These are phyloP conservation scores for Podilymbus podiceps DNA, from an alignment of 2,113 vertebrate species.

Conservation along the genomic window DNA sequence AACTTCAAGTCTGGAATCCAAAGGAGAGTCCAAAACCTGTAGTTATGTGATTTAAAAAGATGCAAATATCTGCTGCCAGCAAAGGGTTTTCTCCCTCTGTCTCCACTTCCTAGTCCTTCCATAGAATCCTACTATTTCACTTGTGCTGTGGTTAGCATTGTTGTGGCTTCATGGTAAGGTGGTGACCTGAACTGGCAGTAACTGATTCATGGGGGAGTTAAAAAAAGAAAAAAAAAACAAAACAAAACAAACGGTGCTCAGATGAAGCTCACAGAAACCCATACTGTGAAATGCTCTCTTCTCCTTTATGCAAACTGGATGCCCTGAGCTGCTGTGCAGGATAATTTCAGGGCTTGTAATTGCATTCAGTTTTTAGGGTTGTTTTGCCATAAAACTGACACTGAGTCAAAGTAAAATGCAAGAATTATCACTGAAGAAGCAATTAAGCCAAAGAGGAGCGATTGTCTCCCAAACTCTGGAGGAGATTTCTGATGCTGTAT, in stretches of 20 bases:
- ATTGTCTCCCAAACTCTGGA: not conserved
- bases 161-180: fast-evolving
- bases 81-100: not conserved
- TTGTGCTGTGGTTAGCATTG: not conserved
- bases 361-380: not conserved
- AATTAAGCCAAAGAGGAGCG: not conserved
- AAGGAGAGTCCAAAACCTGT: not conserved
- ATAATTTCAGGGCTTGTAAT: not conserved
- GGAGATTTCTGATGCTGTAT: not conserved
- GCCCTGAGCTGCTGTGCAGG: not conserved
- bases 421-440: not conserved
- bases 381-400: not conserved
- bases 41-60: not conserved
- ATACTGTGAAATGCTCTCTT: not conserved
- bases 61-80: not conserved
- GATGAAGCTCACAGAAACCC: not conserved
- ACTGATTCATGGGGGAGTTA: not conserved
- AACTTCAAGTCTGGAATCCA: not conserved
- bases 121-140: not conserved
- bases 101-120: not conserved
- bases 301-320: not conserved
- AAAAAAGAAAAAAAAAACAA: too few relatives aligned
- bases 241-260: not conserved
- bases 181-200: not conserved
- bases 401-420: not conserved